Conservation (phyloP, 1,140 invertebrate species). For the Rhynchophorus ferrugineus region DNA sequence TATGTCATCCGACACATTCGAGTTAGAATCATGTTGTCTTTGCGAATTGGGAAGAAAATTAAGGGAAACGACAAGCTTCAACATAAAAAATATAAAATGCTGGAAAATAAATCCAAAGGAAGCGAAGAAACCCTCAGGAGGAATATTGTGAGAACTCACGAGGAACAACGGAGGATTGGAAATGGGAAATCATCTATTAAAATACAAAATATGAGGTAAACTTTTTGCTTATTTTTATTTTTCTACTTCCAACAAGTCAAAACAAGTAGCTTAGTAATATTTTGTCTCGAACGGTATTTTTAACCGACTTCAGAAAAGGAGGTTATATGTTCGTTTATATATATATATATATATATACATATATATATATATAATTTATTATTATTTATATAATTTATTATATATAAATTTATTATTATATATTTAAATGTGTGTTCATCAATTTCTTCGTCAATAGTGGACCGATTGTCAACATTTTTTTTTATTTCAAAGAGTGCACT, state of each 20-base stretch:
- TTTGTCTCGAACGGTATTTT: too few species aligned
- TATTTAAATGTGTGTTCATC: too few species aligned
- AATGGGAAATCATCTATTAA: constrained; percentile 37
- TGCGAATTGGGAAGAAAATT: constrained; percentile 31
- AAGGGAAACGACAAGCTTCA: not conserved
- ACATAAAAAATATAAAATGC: not conserved
- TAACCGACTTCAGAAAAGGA: too few species aligned
- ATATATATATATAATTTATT: too few species aligned
- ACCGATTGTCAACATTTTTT: too few species aligned
- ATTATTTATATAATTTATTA: too few species aligned
- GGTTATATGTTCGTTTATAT: too few species aligned
- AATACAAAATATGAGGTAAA: constrained; percentile 39
- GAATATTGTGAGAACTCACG: constrained; percentile 27
- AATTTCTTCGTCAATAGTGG: too few species aligned
- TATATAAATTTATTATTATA: too few species aligned
- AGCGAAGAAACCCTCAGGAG: constrained; percentile 8
- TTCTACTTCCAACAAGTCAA: not conserved
- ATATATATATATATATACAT: too few species aligned
- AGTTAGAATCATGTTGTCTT: constrained; percentile 37
- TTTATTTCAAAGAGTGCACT: too few species aligned
- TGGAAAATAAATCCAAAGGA: not conserved
- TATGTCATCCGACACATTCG: constrained; percentile 38
- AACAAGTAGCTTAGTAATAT: not conserved
- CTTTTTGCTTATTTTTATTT: not conserved
- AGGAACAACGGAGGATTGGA: constrained; percentile 36